Percentiles rank a stretch among this genome's conserved stretches.
Evolutionary conservation across 2,113 vertebrate genomes (phyloP).

Genomic region (Polypterus senegalus): DNA sequence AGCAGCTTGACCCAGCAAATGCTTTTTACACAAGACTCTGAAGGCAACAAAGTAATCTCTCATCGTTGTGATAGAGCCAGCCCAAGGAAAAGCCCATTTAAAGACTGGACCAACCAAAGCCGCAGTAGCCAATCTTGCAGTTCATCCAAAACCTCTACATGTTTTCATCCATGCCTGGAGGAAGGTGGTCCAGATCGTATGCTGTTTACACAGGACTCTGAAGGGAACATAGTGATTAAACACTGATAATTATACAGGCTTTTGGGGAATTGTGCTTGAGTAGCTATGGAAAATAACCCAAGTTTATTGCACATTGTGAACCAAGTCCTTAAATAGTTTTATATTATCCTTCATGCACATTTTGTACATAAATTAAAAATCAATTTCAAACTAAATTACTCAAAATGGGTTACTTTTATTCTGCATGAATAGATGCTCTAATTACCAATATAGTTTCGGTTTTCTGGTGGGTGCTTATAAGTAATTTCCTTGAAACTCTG

Average conservation of each 20-base stretch:
- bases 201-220: conserved; percentile 56
- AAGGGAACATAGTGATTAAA: conserved; percentile 55
- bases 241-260: conserved; percentile 25
- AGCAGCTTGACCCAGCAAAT: conserved; percentile 28
- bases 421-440: no score
- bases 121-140: neutral
- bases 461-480: no score
- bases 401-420: no score
- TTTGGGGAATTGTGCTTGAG: neutral
- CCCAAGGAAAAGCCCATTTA: conserved; percentile 29
- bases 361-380: no score
- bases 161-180: conserved; percentile 7
- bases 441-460: no score
- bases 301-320: no score
- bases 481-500: no score
- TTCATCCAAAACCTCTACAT: neutral
- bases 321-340: no score
- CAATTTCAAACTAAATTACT: no score
- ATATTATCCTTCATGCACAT: no score
- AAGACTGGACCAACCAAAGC: conserved; percentile 27
- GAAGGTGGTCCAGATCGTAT: conserved; percentile 21
- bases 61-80: neutral
- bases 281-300: neutral
- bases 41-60: conserved; percentile 30
- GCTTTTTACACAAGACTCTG: conserved; percentile 55